A percentile compares a stretch with the other conserved stretches of the same genome.
These are phyloP conservation scores for Trachymyrmex septentrionalis DNA, from an alignment of 1,140 invertebrate genomes.

Conservation along the genomic window DNA sequence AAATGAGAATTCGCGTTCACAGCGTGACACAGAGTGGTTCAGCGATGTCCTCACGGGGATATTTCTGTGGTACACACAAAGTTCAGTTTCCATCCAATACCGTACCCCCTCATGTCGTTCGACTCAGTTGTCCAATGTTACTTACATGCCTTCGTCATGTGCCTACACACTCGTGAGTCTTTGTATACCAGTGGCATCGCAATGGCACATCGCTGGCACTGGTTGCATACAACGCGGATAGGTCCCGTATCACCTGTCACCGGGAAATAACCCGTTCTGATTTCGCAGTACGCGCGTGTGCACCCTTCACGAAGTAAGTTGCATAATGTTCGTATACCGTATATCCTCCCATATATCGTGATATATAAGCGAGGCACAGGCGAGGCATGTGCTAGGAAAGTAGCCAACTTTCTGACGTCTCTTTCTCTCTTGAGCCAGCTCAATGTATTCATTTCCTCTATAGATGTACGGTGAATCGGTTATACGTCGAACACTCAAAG, in stretches of 20 bases:
- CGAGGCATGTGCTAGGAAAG: slow-evolving; percentile 26
- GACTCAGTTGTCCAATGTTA: slow-evolving; percentile 65
- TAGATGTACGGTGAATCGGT: background rate
- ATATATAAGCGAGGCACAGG: slow-evolving; percentile 13
- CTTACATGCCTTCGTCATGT: slow-evolving; percentile 53
- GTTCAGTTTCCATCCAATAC: slow-evolving; percentile 55
- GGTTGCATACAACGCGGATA: slow-evolving; percentile 60
- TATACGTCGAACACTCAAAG: background rate
- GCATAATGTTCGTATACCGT: slow-evolving; percentile 37
- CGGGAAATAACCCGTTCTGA: slow-evolving; percentile 62
- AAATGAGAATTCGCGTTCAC: slow-evolving; percentile 40
- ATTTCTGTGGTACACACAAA: slow-evolving; percentile 51
- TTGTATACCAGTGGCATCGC: slow-evolving; percentile 50
- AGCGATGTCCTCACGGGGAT: slow-evolving; percentile 37
- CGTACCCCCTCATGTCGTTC: slow-evolving; percentile 48
- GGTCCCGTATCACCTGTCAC: slow-evolving; percentile 67
- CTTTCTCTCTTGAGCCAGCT: background rate
- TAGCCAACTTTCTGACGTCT: slow-evolving; percentile 50
- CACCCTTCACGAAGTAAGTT: slow-evolving; percentile 9
- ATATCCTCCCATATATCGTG: slow-evolving; percentile 1
- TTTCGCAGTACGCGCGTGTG: slow-evolving; percentile 34
- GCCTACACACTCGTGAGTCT: slow-evolving; percentile 55
- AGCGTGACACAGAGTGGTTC: slow-evolving; percentile 25
- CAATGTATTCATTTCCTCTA: background rate
- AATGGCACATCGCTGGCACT: slow-evolving; percentile 27